Base-by-base conservation (phyloP, 1,140 invertebrate species). In the Trichogramma pretiosum region DNA sequence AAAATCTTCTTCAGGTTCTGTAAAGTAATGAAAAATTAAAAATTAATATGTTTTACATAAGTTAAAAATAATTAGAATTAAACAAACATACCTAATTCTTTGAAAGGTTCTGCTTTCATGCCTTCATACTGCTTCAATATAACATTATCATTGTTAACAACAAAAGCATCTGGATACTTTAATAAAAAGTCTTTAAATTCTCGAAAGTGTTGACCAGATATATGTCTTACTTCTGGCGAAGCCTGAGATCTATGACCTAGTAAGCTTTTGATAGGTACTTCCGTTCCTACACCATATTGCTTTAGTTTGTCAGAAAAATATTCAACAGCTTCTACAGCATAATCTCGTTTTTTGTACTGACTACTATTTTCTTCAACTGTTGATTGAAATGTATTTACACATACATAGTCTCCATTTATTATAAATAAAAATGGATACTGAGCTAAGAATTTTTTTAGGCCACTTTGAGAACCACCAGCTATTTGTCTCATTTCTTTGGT, bases 401-500 rank as follows among this genome's bases (percentile, higher is more conserved):
- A 83, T 40, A 96, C 93, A 71, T 90, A 85, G 67, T 97, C 93
- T 46, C 88, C 91, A 62, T 92, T 83, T 53, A 97, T 84, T 50
- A 80, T 77, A 73, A 97, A 97, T 54, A 97, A 77, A 45, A 87
- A 84, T 56, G 93, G 93, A 76, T 94, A 93, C 65, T 93, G 87
- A 21, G 81, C 75, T 54, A 94, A 74, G 65, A 90, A 89, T 67
- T 96, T 95, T 64, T 91, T 91, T 18, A 97, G 75, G 35, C 90
- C 92, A 59, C 89, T 89, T 66, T 94, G 91, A 48, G 89, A 93
- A 51, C 90, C 90, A 38, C 92, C 92, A 60, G 90, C 91, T 57
- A 95, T 94, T 73, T 93, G 89, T 54, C 87, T 76, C 88, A 91
- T 92, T 74, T 95, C 90, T 76, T 92, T 93, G 3, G 90, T 93